Evolutionary conservation across 1,140 invertebrate genomes (phyloP).

Genomic region (Paralvinella palmiformis): DNA sequence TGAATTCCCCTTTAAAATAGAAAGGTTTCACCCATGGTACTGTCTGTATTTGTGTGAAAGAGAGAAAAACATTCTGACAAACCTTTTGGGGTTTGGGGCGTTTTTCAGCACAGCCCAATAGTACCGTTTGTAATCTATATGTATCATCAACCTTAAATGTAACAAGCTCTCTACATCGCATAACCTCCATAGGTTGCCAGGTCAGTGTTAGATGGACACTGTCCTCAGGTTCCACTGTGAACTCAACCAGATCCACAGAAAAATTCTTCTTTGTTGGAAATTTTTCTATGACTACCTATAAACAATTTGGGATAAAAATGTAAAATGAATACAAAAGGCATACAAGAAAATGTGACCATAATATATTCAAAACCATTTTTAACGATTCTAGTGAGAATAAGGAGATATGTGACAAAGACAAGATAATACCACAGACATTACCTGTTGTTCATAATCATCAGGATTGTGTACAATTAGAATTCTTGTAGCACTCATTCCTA

Average conservation of each 20-base stretch:
- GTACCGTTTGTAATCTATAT: slow-evolving; percentile 34
- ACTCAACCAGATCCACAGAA: slow-evolving; percentile 26
- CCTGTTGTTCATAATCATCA: slow-evolving; percentile 37
- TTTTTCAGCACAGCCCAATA: slow-evolving; percentile 33
- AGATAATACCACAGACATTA: too few relatives aligned
- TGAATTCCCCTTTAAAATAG: too few relatives aligned
- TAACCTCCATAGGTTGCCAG: slow-evolving; percentile 33
- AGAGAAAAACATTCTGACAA: not conserved
- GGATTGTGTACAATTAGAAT: slow-evolving; percentile 33
- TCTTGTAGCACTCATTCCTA: slow-evolving; percentile 25
- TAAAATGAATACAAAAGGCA: too few relatives aligned
- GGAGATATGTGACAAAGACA: too few relatives aligned
- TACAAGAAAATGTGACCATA: too few relatives aligned
- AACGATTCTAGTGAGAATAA: too few relatives aligned
- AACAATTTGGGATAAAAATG: too few relatives aligned
- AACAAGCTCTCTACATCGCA: slow-evolving; percentile 35
- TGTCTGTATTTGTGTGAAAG: not conserved
- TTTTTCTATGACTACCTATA: slow-evolving; percentile 36
- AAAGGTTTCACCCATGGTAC: not conserved
- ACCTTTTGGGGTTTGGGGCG: slow-evolving; percentile 24
- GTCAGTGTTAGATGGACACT: slow-evolving; percentile 25
- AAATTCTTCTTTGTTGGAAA: slow-evolving; percentile 39
- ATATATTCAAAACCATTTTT: too few relatives aligned
- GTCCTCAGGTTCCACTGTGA: slow-evolving; percentile 28
- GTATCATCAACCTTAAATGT: slow-evolving; percentile 32